Conservation (phyloP, 2,113 vertebrate genomes). For the Actinemys pallida region DNA sequence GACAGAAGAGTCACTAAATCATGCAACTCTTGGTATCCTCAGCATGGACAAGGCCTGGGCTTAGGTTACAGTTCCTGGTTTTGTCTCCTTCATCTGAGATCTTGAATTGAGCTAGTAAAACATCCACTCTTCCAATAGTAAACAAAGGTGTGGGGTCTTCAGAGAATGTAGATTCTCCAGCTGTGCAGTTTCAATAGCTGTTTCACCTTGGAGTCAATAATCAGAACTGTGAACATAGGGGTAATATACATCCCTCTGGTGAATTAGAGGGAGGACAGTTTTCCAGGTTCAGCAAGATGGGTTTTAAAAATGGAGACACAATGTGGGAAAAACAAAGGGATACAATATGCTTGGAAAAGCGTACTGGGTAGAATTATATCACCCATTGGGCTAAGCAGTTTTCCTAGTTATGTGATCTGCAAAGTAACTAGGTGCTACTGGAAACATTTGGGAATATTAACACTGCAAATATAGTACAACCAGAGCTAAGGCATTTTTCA, state of each 20-base stretch:
- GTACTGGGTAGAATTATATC: not conserved
- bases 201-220: slow-evolving; percentile 35
- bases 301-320: slow-evolving; percentile 25
- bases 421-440: not conserved
- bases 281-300: not conserved
- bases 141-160: slow-evolving; percentile 41
- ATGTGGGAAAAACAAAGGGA: not conserved
- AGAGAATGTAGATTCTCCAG: slow-evolving; percentile 40
- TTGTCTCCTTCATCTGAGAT: slow-evolving; percentile 38
- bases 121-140: slow-evolving; percentile 32
- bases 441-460: slow-evolving; percentile 3
- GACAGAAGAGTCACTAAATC: slow-evolving; percentile 48
- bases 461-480: slow-evolving; percentile 1
- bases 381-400: not conserved
- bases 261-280: not conserved
- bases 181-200: not conserved
- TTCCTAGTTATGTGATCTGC: not conserved
- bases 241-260: slow-evolving; percentile 37
- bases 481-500: slow-evolving; percentile 11
- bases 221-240: slow-evolving; percentile 13
- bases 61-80: slow-evolving; percentile 51
- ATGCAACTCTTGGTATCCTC: slow-evolving; percentile 42
- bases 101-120: slow-evolving; percentile 48
- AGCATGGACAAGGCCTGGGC: slow-evolving; percentile 8
- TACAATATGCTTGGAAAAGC: not conserved